phyloP scores from a whole-genome alignment of 2,797 vertebrate genomes.

The Eremophila alpestris region DNA sequence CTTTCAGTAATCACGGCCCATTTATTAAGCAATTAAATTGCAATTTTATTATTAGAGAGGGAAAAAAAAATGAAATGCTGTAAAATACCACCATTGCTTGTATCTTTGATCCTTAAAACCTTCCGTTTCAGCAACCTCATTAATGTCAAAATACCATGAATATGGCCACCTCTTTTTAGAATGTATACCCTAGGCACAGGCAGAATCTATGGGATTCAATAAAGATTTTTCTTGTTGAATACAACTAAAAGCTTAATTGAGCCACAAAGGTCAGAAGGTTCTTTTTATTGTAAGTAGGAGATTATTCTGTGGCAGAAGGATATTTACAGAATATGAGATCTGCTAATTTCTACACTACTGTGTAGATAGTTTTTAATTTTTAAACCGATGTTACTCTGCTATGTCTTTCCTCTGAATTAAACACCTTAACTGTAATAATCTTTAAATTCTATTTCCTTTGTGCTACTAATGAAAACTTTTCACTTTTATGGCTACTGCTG shows the following conservation, averaged over 20 bases:
- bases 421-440: background rate
- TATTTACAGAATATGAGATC: conserved; percentile 22
- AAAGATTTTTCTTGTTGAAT: conserved; percentile 71
- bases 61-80: conserved; percentile 4
- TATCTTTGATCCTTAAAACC: conserved; percentile 71
- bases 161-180: conserved; percentile 26
- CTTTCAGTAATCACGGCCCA: conserved; percentile 44
- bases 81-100: conserved; percentile 59
- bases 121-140: conserved; percentile 71
- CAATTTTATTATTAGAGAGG: conserved; percentile 53
- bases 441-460: conserved; percentile 29
- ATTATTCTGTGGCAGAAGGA: background rate
- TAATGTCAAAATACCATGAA: conserved; percentile 68
- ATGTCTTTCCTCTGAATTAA: conserved; percentile 3
- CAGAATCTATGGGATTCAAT: conserved; percentile 38
- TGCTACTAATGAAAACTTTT: conserved; percentile 30
- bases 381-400: background rate
- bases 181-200: background rate
- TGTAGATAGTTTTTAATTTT: background rate
- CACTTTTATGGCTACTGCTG: background rate
- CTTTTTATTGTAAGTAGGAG: conserved; percentile 79
- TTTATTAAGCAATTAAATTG: conserved; percentile 58
- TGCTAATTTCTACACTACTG: background rate
- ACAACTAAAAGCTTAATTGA: conserved; percentile 85
- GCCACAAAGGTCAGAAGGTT: conserved; percentile 81